Conservation (phyloP, 2,888 invertebrate genomes). For the Trichopoda pennipes region DNA sequence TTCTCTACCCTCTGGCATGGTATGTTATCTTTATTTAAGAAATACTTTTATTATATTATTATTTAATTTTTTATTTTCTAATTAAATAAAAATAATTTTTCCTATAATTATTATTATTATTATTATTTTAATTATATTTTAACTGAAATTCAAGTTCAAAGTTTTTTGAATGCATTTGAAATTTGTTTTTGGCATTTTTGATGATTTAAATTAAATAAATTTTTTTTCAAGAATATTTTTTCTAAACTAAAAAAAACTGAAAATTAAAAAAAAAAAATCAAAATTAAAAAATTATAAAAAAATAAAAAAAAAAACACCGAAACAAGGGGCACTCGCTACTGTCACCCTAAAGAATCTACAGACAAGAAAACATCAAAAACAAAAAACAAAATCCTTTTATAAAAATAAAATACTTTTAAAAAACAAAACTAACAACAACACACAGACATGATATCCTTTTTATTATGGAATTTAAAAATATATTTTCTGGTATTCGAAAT, state of each 20-base stretch:
- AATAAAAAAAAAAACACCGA: conserved; percentile 29
- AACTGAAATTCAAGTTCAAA: conserved; percentile 68
- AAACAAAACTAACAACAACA: conserved; percentile 47
- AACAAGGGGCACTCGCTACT: conserved; percentile 61
- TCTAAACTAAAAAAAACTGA: conserved; percentile 33
- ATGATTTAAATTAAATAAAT: conserved; percentile 60
- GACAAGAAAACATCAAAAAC: not conserved
- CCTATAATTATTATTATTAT: conserved; percentile 56
- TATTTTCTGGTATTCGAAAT: no score
- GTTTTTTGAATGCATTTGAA: conserved; percentile 68
- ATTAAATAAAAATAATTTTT: conserved; percentile 52
- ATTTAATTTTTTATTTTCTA: conserved; percentile 57
- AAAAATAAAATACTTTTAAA: conserved; percentile 20
- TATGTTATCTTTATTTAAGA: conserved; percentile 74
- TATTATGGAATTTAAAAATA: not conserved
- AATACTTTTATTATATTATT: conserved; percentile 18
- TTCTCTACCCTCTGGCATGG: conserved; percentile 82
- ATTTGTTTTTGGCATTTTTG: conserved; percentile 69
- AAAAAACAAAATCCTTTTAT: not conserved
- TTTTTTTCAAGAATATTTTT: conserved; percentile 60
- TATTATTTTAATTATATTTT: conserved; percentile 31
- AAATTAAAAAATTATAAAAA: not conserved
- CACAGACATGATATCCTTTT: not conserved
- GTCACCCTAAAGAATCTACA: conserved; percentile 47
- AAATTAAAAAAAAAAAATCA: not conserved